Percentiles rank a stretch among this genome's conserved stretches.
Conservation (phyloP, 1,140 invertebrate species). For the Oreohelix idahoensis region DNA sequence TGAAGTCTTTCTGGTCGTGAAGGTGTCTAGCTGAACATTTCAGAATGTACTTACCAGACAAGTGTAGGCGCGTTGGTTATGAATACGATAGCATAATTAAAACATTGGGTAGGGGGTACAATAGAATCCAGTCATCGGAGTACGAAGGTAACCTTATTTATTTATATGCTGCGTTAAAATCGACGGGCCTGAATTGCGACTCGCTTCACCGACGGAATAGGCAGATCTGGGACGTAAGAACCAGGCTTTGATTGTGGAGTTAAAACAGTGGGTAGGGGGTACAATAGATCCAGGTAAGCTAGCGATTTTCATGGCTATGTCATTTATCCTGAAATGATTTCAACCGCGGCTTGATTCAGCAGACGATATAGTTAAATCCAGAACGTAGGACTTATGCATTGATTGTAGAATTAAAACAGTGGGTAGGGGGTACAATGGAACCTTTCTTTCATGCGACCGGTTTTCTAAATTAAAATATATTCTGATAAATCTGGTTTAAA, state of each 20-base stretch:
- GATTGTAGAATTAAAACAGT: background rate
- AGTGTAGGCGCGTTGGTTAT: too few relatives aligned
- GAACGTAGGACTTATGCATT: background rate
- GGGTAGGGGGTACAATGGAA: constrained; percentile 1
- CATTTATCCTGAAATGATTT: too few relatives aligned
- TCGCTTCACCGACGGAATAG: background rate
- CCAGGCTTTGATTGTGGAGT: background rate
- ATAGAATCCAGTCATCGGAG: background rate
- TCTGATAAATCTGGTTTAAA: too few relatives aligned
- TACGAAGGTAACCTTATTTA: background rate
- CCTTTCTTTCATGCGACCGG: background rate
- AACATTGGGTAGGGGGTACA: constrained; percentile 2
- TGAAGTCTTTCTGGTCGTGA: too few relatives aligned
- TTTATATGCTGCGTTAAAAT: background rate
- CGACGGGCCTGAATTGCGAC: background rate
- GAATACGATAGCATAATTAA: background rate
- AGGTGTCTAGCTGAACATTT: too few relatives aligned
- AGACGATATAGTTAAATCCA: background rate
- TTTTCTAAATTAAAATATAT: background rate
- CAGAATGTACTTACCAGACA: background rate
- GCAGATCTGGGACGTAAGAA: background rate
- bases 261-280: constrained; percentile 6
- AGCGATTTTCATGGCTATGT: too few relatives aligned
- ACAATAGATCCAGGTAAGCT: background rate
- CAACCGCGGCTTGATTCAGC: background rate